Conservation (phyloP, 2,797 vertebrate species). For the Hippopotamyrus pictus region DNA sequence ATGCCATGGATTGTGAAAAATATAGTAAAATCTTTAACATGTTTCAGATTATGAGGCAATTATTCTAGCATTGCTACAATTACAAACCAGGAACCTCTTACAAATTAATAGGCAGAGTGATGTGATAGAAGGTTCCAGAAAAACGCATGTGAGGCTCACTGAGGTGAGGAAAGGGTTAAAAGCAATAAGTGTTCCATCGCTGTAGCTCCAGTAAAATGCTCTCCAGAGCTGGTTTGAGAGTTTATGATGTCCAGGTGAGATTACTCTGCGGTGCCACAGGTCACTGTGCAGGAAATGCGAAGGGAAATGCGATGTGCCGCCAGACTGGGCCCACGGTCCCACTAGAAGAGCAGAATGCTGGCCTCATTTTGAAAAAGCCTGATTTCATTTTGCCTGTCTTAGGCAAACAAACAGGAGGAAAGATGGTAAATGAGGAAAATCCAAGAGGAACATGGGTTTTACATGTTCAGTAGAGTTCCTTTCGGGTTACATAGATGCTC, state of each 20-base stretch:
- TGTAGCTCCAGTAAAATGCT: background rate
- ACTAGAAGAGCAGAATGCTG: background rate
- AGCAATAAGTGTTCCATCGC: background rate
- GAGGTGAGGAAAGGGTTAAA: conserved; percentile 1
- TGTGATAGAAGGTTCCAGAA: background rate
- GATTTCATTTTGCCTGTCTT: conserved; percentile 1
- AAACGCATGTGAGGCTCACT: background rate
- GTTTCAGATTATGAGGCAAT: background rate
- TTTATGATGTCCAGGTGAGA: conserved; percentile 5
- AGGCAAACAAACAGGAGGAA: conserved; percentile 5
- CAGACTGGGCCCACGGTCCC: background rate
- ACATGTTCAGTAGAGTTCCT: background rate
- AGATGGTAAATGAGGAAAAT: conserved; percentile 1
- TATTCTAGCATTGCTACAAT: background rate
- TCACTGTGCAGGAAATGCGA: background rate
- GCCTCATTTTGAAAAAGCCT: background rate
- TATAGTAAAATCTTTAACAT: background rate
- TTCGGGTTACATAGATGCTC: background rate
- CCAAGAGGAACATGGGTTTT: background rate
- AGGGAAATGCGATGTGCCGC: background rate
- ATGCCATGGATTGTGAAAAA: background rate
- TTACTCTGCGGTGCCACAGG: background rate
- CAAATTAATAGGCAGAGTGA: background rate
- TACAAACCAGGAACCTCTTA: background rate
- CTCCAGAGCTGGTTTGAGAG: background rate